Evolutionary conservation across 2,113 vertebrate species (phyloP), one percentile per base, ranked within the genome.

Genomic region (Machaerirhynchus nigripectus): DNA sequence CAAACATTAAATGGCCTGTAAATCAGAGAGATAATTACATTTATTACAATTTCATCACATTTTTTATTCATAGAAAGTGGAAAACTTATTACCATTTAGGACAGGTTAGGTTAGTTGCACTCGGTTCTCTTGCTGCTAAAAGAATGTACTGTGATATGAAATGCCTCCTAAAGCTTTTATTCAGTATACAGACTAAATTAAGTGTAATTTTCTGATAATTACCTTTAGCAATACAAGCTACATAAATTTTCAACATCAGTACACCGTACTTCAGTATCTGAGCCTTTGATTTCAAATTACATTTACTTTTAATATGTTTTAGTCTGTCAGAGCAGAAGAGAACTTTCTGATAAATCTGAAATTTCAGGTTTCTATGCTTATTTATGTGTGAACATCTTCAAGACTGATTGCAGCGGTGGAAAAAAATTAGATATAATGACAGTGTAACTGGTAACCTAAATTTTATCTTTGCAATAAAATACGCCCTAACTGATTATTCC

Each of bases 121-220:
- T 76, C n/a, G 40, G 24, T 83, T 93, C 30, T 50, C 14, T 39
- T 74, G 39, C 47, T 84, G 57, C 28, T 90, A 44, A 65, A 83
- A 83, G 9, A 31, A 56, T 76, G 37, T 39, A 37, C 4, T n/a
- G 13, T 33, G 27, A 80, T 88, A 90, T 20, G 5, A 65, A 94
- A 76, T 31, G 50, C 22, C 14, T 88, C 39, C 28, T 65, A 80
- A 61, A 80, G 14, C 14, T 77, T 85, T 92, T 91, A 53, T 90
- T 64, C 21, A 63, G 55, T 59, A 55, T 60, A 74, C 15, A 84
- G 23, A 55, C 14, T 77, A 88, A 92, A 90, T 59, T 4, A 69
- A 84, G 37, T 77, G 14, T n/a, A 93, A 83, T 94, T 88, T 88
- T 85, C 50, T 80, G 37, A 88, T 93, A 89, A 88, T 80, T 84